phyloP scores from a whole-genome alignment of 2,797 vertebrate species.

The Knipowitschia caucasica region DNA sequence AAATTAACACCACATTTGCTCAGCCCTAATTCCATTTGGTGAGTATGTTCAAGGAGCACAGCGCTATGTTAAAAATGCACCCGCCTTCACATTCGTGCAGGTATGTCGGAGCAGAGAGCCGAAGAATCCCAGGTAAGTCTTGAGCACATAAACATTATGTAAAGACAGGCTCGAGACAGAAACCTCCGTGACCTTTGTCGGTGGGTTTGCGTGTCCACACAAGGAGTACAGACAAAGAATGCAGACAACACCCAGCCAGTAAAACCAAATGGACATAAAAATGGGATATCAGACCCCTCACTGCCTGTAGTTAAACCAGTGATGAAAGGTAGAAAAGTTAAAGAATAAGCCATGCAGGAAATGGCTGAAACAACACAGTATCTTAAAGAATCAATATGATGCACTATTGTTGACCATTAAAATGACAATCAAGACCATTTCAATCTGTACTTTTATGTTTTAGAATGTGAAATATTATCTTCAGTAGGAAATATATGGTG shows the following conservation, averaged over 20 bases:
- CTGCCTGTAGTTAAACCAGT: conserved; percentile 11
- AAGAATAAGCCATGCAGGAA: background rate
- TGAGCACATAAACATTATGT: conserved; percentile 8
- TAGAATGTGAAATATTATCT: too few relatives aligned
- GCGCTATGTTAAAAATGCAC: background rate
- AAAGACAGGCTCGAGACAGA: conserved; percentile 26
- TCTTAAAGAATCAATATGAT: too few relatives aligned
- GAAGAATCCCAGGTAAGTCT: conserved; percentile 13
- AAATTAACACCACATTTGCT: too few relatives aligned
- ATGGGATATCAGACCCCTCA: conserved; percentile 8
- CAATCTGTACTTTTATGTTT: too few relatives aligned
- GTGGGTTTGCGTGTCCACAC: conserved; percentile 41
- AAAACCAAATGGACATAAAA: conserved; percentile 22
- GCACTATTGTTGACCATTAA: too few relatives aligned
- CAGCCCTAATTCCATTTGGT: conserved; percentile 19
- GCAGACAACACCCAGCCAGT: conserved; percentile 36
- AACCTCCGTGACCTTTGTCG: conserved; percentile 37
- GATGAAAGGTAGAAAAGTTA: conserved; percentile 12
- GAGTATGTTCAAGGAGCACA: background rate
- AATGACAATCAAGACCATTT: too few relatives aligned
- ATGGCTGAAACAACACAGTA: background rate
- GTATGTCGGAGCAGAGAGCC: conserved; percentile 6
- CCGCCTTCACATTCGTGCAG: background rate
- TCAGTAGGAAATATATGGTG: too few relatives aligned
- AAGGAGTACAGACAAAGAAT: conserved; percentile 57